These are phyloP conservation scores for Crotophaga sulcirostris DNA, from an alignment of 2,113 vertebrate genomes.

Conservation along the genomic window DNA sequence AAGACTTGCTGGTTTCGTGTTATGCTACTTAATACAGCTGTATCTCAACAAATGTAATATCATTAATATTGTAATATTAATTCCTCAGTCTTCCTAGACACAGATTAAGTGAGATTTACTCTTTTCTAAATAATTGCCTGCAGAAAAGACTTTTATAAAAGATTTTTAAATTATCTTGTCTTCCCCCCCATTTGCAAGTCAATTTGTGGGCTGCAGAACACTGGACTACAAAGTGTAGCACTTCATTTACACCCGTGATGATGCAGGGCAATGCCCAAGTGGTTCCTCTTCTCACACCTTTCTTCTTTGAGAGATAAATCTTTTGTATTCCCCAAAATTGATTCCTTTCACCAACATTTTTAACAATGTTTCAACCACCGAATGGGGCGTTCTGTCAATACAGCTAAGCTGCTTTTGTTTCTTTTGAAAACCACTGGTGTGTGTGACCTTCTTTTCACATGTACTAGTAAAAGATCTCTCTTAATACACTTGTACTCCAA, in stretches of 20 bases:
- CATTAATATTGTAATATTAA: not conserved
- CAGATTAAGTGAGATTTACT: not conserved
- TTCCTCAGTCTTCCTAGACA: not conserved
- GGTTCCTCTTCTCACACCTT: not conserved
- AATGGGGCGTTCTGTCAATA: constrained; percentile 61
- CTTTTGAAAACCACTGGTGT: constrained; percentile 63
- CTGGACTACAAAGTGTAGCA: not conserved
- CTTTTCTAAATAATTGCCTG: not conserved
- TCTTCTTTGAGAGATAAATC: not conserved
- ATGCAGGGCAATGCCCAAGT: not conserved
- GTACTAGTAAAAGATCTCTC: constrained; percentile 19
- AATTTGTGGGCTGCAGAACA: not conserved
- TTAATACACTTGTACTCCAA: constrained; percentile 52
- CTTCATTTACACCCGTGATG: not conserved
- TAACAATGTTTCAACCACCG: constrained; percentile 49
- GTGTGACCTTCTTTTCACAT: constrained; percentile 59
- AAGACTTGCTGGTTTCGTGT: not conserved
- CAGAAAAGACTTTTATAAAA: not conserved
- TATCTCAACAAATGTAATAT: not conserved
- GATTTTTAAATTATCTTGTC: not conserved
- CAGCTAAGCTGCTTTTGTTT: constrained; percentile 59
- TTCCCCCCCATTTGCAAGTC: not conserved
- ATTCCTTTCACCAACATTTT: constrained; percentile 66
- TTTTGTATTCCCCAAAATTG: constrained; percentile 67
- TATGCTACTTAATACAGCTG: not conserved